A percentile compares a stretch with the other conserved stretches of the same genome.
phyloP scores from a whole-genome alignment of 2,797 vertebrate species.

The Myotis vivesi region DNA sequence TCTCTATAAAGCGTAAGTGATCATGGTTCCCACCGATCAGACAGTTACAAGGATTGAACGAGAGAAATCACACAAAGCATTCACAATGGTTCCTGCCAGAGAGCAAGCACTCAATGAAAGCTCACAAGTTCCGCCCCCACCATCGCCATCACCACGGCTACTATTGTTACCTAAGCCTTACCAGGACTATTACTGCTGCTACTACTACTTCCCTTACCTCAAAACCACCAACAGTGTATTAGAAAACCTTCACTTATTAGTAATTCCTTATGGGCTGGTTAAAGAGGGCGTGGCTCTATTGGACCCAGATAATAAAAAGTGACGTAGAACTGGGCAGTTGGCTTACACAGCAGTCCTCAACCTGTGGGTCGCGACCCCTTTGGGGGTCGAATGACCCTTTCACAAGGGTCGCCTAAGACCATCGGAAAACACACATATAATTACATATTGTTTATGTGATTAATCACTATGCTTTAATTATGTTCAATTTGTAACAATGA shows the following conservation, averaged over 20 bases:
- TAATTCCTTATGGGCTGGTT: neutral
- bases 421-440: too few species aligned
- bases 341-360: too few species aligned
- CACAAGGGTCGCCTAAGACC: too few species aligned
- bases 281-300: neutral
- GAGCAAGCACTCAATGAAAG: neutral
- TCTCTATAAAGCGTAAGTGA: neutral
- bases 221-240: neutral
- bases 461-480: too few species aligned
- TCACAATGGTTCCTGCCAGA: neutral
- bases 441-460: too few species aligned
- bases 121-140: accelerated
- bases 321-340: neutral
- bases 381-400: too few species aligned
- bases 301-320: neutral
- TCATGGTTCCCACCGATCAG: neutral
- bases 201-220: neutral
- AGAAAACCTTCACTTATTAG: neutral
- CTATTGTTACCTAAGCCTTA: neutral
- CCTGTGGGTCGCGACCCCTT: too few species aligned
- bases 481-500: too few species aligned
- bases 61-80: neutral
- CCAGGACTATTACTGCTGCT: too few species aligned
- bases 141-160: neutral
- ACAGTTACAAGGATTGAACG: neutral